Evolutionary conservation across 2,797 vertebrate species (phyloP), one percentile per base, ranked within the genome.

Genomic region (Onychomys torridus): DNA sequence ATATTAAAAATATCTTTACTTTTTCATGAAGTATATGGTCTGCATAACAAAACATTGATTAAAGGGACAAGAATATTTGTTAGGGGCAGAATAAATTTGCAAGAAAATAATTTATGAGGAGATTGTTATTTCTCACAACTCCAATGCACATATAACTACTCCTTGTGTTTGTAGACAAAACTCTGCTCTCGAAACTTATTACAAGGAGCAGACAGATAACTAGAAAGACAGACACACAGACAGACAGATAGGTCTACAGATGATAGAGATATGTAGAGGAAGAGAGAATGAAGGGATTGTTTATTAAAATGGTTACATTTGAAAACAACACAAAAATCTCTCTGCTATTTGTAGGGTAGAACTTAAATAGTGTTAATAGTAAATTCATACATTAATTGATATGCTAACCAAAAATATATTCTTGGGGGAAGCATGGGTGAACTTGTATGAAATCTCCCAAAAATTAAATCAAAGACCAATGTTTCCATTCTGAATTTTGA

Each of bases 31-130:
- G 25, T 65, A 63, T 71, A 67, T 73, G 25, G 34, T 29, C 43
- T 86, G 14, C 34, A 59, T 76, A 57, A 87, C 23, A 76, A 88
- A 90, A 92, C 10, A 46, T 21, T 49, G 23, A 91, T 89, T 81
- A 92, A 81, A 88, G 37, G 43, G 79, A 61, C 4, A 93, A 83
- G 37, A 95, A 75, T 78, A 85, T 75, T 82, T 87, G 61, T 79
- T 69, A 93, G 19, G 78, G 65, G 11, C n/a, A 63, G 93, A 89
- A 91, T 63, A 73, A 34, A 71, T 71, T 90, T 83, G 49, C 8
- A 43, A 25, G 61, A 57, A 96, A 83, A 78, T 81, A 78, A 67
- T 79, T 76, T 92, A 27, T 87, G 40, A 21, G 5, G 37, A 93
- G 75, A 89, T 37, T 49, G 34, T 14, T 82, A 34, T 71, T 46